Base-by-base conservation (phyloP, 1,140 invertebrate genomes). In the Hyles euphorbiae region DNA sequence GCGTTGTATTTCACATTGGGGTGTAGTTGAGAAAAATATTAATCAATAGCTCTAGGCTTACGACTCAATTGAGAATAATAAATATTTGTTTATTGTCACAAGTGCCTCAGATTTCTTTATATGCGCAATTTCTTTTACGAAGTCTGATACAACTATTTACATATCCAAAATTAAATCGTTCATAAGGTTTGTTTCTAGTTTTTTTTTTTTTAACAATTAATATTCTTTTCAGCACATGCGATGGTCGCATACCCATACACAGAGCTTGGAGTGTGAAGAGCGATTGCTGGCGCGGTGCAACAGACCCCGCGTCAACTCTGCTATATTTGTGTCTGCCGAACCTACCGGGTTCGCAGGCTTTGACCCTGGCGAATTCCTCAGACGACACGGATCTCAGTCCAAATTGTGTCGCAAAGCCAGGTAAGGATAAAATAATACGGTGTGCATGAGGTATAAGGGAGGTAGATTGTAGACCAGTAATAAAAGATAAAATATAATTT, bases 361-460 rank as follows among this genome's bases (percentile, higher is more conserved):
- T 74, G 90, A 95, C 81, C 90, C 94, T 71, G 92, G 94, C 80
- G 93, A 93, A 81, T 95, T 95, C 73, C 87, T 95, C 64, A 91
- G 94, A 46, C 89, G 94, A 50, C 93, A 95, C 72, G 94, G 94
- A 3, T 95, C 94, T n/a, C 93, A 94, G 63, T 95, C 94, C 12
- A 92, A 92, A 63, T 81, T 95, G 45, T 95, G 94, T 75, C 91
- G 94, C 8, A 95, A 95, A 83, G 94, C 94, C 70, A 93, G 93
- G 88, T 95, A 70, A 61, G 46, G 47, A 34, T 54, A n/a, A 46
- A 36, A 2, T 11, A 12, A 34, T 11, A 55, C 5, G 5, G 53
- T 45, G 22, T 34, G 46, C 46, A 5, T 5, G n/a, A 48, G n/a
- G n/a, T 22, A 48, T 11, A 48, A 48, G 7, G 5, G 3, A 47